Conservation (phyloP, 2,797 vertebrate species). For the Acrossocheilus fasciatus region DNA sequence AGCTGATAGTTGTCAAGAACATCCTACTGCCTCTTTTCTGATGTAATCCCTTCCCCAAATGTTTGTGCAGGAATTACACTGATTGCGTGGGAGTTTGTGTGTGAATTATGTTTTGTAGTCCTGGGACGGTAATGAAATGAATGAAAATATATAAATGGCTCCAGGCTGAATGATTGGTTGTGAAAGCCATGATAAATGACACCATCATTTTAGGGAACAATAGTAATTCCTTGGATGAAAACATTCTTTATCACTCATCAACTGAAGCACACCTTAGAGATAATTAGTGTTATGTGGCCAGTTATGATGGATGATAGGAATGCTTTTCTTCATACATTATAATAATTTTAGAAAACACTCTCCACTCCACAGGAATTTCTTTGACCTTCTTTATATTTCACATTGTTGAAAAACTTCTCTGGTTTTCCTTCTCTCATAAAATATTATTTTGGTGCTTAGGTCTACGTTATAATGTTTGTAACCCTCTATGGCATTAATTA, state of each 20-base stretch:
- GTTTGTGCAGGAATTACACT: constrained; percentile 31
- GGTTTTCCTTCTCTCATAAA: neutral
- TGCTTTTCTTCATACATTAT: constrained; percentile 34
- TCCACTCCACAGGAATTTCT: constrained; percentile 8
- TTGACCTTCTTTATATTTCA: constrained; percentile 33
- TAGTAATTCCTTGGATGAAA: constrained; percentile 61
- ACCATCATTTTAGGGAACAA: constrained; percentile 53
- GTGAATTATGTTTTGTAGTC: constrained; percentile 6
- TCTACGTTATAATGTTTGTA: neutral
- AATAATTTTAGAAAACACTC: constrained; percentile 30
- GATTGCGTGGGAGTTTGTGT: constrained; percentile 13
- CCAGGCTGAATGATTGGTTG: neutral
- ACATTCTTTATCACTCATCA: constrained; percentile 49
- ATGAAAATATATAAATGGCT: constrained; percentile 38
- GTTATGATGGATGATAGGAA: constrained; percentile 36
- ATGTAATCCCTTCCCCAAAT: constrained; percentile 53
- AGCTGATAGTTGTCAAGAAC: constrained; percentile 35
- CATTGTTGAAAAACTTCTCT: neutral
- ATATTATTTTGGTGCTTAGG: constrained; percentile 1
- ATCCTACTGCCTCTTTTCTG: constrained; percentile 21
- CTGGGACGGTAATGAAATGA: constrained; percentile 21
- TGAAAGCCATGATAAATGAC: constrained; percentile 42
- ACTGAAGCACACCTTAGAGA: constrained; percentile 39
- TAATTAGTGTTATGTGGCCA: constrained; percentile 55
- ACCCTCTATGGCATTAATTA: neutral